Percentiles rank a stretch among this genome's conserved stretches.
Evolutionary conservation across 2,797 vertebrate species (phyloP).

Genomic region (Hafferia zeledoni): DNA sequence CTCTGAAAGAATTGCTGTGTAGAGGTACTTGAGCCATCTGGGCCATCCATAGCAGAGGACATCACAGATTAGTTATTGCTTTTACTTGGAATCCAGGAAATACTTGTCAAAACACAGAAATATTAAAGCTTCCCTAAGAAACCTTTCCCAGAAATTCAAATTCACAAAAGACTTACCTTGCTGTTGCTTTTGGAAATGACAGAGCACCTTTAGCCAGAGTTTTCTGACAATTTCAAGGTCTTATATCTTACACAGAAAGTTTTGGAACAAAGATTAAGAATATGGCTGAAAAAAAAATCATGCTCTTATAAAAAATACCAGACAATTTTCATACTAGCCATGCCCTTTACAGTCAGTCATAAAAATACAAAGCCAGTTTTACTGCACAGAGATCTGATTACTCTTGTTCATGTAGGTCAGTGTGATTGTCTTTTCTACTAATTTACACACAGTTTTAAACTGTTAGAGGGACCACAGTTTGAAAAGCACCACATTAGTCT

Average conservation of each 20-base stretch:
- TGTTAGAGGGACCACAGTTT: neutral
- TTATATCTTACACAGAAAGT: neutral
- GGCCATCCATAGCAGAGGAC: neutral
- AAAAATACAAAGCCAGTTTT: neutral
- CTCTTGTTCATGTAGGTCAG: neutral
- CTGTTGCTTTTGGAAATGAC: neutral
- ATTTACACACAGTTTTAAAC: neutral
- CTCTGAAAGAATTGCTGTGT: neutral
- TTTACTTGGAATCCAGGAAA: neutral
- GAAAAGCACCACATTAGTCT: neutral
- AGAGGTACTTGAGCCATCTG: neutral
- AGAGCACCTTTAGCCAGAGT: neutral
- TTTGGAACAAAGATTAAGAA: neutral
- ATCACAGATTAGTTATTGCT: neutral
- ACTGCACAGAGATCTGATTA: neutral
- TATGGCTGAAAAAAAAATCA: neutral
- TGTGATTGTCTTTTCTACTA: neutral
- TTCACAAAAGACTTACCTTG: neutral
- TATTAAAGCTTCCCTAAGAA: neutral
- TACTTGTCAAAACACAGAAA: neutral
- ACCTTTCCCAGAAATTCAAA: neutral
- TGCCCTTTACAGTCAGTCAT: neutral
- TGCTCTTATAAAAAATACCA: neutral
- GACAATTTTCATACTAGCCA: neutral
- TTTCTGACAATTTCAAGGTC: neutral